Percentiles rank a stretch among this genome's conserved stretches.
Evolutionary conservation across 2,797 vertebrate genomes (phyloP).

Genomic region (Melanotaenia pygmaea): DNA sequence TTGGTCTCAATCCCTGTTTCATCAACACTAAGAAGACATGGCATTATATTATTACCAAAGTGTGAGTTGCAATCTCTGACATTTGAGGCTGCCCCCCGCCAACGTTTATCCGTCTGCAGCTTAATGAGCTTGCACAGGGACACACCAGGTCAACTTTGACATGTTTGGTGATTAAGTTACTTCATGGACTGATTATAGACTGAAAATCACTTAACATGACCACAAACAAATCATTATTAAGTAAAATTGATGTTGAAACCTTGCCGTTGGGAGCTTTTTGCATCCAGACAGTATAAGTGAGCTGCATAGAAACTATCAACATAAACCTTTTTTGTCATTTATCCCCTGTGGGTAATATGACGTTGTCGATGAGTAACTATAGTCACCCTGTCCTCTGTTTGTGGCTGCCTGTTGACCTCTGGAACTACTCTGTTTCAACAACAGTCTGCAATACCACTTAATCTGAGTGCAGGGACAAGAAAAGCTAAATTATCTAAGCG

Average conservation of each 20-base stretch:
- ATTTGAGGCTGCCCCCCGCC: conserved; percentile 6
- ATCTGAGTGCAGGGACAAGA: conserved; percentile 16
- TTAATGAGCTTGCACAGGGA: conserved; percentile 36
- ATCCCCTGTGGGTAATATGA: conserved; percentile 30
- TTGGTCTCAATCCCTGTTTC: conserved; percentile 59
- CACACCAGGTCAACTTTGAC: conserved; percentile 10
- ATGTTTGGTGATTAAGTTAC: neutral
- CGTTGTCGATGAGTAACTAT: conserved; percentile 54
- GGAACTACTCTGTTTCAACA: conserved; percentile 34
- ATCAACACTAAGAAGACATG: conserved; percentile 54
- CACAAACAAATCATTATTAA: neutral
- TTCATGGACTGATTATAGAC: neutral
- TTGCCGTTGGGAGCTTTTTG: conserved; percentile 9
- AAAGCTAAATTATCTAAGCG: conserved; percentile 12
- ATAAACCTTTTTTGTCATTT: conserved; percentile 3
- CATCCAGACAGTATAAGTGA: conserved; percentile 7
- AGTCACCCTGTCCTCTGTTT: conserved; percentile 52
- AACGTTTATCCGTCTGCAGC: conserved; percentile 27
- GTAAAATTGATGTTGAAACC: neutral
- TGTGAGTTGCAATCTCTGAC: conserved; percentile 61
- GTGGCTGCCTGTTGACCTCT: conserved; percentile 54
- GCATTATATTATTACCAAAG: conserved; percentile 56
- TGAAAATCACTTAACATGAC: neutral
- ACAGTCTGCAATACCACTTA: conserved; percentile 8
- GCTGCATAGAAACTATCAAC: conserved; percentile 34